phyloP scores from a whole-genome alignment of 2,113 vertebrate species.

The Vidua chalybeata region DNA sequence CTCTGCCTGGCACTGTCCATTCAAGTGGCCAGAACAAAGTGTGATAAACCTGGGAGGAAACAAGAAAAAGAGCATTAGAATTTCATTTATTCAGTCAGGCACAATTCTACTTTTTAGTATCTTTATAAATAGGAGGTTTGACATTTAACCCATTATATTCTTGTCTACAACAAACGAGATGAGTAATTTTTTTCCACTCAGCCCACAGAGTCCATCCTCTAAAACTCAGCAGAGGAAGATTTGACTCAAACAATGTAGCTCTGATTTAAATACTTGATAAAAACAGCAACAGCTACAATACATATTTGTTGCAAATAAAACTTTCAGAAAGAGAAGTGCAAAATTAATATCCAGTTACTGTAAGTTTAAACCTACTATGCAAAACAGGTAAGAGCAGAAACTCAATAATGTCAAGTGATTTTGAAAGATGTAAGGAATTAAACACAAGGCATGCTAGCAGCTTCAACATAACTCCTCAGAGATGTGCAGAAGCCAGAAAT shows the following conservation, averaged over 20 bases:
- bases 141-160: not conserved
- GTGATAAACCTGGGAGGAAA: constrained; percentile 84
- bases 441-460: not conserved
- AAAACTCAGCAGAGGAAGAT: not conserved
- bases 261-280: not conserved
- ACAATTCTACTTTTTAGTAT: not conserved
- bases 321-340: not conserved
- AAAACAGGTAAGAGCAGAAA: not conserved
- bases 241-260: not conserved
- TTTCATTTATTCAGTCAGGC: not conserved
- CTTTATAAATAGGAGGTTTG: not conserved
- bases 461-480: not conserved
- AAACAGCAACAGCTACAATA: not conserved
- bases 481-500: not conserved
- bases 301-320: not conserved
- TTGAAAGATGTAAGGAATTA: not conserved
- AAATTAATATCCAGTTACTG: not conserved
- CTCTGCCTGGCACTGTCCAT: constrained; percentile 86
- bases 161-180: not conserved
- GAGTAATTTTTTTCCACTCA: not conserved
- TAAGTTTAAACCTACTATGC: not conserved
- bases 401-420: not conserved
- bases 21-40: constrained; percentile 95
- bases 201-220: not conserved
- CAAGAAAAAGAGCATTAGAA: not conserved